These are phyloP conservation scores for Adineta ricciae DNA, from an alignment of 2,888 invertebrate genomes.

Conservation along the genomic window DNA sequence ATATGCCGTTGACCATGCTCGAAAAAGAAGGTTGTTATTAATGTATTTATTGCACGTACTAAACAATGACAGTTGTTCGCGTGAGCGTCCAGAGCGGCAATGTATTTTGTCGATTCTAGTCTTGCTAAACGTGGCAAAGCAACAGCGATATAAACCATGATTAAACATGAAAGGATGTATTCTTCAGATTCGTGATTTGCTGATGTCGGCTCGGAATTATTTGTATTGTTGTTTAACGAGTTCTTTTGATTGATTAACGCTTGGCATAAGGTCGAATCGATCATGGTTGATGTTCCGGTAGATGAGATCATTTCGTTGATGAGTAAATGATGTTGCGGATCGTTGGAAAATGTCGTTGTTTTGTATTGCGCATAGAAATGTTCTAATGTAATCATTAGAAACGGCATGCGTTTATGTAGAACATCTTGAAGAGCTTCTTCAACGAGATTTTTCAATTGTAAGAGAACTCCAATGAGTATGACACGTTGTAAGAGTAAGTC, in stretches of 20 bases:
- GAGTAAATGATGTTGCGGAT: constrained; percentile 17
- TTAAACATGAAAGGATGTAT: constrained; percentile 77
- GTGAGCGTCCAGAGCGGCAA: constrained; percentile 60
- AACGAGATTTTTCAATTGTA: constrained; percentile 83
- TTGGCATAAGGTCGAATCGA: constrained; percentile 28
- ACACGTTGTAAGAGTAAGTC: constrained; percentile 90
- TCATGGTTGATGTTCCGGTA: constrained; percentile 23
- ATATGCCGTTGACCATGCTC: constrained; percentile 90
- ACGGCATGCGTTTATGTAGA: constrained; percentile 83
- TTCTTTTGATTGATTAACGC: constrained; percentile 19
- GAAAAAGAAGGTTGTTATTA: constrained; percentile 85
- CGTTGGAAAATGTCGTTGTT: not conserved
- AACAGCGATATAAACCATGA: constrained; percentile 97
- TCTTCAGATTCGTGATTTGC: constrained; percentile 62
- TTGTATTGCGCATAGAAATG: constrained; percentile 58
- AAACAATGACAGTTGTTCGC: constrained; percentile 98
- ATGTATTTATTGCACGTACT: constrained; percentile 81
- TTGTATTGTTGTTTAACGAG: not conserved
- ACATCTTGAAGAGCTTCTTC: constrained; percentile 81
- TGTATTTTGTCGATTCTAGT: constrained; percentile 32
- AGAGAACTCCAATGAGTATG: constrained; percentile 92
- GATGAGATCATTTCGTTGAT: constrained; percentile 80
- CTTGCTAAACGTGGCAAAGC: constrained; percentile 86
- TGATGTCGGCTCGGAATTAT: not conserved
- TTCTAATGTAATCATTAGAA: constrained; percentile 80